Evolutionary conservation across 2,797 vertebrate species (phyloP).

Genomic region (Melanogrammus aeglefinus): DNA sequence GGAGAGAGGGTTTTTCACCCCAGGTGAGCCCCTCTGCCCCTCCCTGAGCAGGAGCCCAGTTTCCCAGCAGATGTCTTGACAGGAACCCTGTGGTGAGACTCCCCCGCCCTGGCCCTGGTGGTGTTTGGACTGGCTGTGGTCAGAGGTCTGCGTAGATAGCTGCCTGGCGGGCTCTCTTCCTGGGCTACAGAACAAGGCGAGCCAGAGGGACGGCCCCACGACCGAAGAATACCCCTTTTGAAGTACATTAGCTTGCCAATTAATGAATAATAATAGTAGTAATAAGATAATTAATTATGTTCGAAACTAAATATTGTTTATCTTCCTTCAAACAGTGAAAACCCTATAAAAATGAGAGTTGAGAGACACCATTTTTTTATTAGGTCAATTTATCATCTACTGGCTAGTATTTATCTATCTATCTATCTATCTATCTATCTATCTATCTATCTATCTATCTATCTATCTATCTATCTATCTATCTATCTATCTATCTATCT

Average conservation of each 20-base stretch:
- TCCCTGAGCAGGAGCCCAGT: neutral
- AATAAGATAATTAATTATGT: too few relatives aligned
- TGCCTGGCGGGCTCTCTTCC: neutral
- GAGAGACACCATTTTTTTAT: too few relatives aligned
- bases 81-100: conserved; percentile 2
- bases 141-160: neutral
- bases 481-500: too few relatives aligned
- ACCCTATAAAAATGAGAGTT: too few relatives aligned
- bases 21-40: neutral
- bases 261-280: neutral
- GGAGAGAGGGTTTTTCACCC: conserved; percentile 1
- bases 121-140: neutral
- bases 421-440: too few relatives aligned
- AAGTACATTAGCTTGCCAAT: neutral
- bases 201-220: too few relatives aligned
- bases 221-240: neutral
- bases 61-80: neutral
- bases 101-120: neutral
- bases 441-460: too few relatives aligned
- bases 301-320: too few relatives aligned
- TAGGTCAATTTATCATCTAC: too few relatives aligned
- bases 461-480: too few relatives aligned
- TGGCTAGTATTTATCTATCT: too few relatives aligned
- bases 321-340: too few relatives aligned
- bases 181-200: neutral